phyloP scores from a whole-genome alignment of 2,888 invertebrate genomes.

The Dascillus cervinus region DNA sequence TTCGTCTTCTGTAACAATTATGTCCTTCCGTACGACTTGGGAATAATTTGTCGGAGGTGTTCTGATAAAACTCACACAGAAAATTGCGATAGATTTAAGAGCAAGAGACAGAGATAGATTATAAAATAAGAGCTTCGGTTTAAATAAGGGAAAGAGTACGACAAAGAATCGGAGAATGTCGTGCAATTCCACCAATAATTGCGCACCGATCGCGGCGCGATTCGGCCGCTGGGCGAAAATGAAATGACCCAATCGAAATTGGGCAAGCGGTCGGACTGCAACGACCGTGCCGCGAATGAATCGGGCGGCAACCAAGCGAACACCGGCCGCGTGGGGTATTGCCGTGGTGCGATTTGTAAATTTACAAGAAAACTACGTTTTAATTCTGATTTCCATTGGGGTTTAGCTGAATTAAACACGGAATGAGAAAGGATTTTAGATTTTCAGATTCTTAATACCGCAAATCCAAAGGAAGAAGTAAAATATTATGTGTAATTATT shows the following conservation, averaged over 20 bases:
- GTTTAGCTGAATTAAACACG: constrained; percentile 40
- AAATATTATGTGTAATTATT: constrained; percentile 37
- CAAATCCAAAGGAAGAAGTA: constrained; percentile 33
- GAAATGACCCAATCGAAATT: no score
- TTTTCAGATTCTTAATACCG: constrained; percentile 40
- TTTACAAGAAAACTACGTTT: constrained; percentile 40
- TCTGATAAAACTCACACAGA: constrained; percentile 41
- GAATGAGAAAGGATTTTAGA: constrained; percentile 41
- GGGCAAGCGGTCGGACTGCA: no score
- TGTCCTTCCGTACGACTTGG: constrained; percentile 24
- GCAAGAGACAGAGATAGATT: constrained; percentile 39
- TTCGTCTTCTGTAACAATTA: constrained; percentile 21
- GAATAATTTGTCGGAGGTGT: constrained; percentile 40
- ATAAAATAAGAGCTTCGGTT: constrained; percentile 39
- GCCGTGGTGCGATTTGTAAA: no score
- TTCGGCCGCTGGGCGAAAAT: no score
- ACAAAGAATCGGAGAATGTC: constrained; percentile 12
- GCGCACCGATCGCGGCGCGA: constrained; percentile 1
- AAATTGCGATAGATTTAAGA: constrained; percentile 43
- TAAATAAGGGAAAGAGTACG: constrained; percentile 33
- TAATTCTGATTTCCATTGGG: constrained; percentile 44
- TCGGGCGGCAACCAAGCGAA: no score
- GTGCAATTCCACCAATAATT: constrained; percentile 15
- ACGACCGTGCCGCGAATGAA: no score
- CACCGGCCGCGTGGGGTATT: no score